Evolutionary conservation across 2,797 vertebrate genomes (phyloP), one percentile per base, ranked within the genome.

Genomic region (Acanthornis magna): DNA sequence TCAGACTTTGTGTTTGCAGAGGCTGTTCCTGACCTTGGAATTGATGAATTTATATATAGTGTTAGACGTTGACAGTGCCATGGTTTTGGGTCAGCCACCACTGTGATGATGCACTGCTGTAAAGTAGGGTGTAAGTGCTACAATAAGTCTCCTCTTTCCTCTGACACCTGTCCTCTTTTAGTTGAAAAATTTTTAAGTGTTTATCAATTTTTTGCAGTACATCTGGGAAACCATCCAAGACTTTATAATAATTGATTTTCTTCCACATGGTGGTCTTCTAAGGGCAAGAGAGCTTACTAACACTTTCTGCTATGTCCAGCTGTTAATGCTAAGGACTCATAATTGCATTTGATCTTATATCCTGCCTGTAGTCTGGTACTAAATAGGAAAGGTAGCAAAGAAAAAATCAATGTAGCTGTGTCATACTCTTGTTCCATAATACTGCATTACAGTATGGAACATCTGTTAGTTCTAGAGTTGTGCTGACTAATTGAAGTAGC

Each of bases 201-300:
- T 96, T 85, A 89, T 85, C 47, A 94, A 0, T 66, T 89, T 95
- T 95, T 76, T 73, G 16, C 67, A 91, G 53, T 38, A 17, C 72
- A 82, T 61, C 89, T 88, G 88, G 83, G 84, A 96, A 91, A 80
- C 26, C 16, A 76, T 91, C 91, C 78, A 93, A 95, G 82, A 67
- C 40, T 83, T 94, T 60, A 47, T 66, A 89, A 78, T 65, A 71
- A 87, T 61, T 1, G 29, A 76, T 95, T 88, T 95, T 94, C 29
- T 83, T 85, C 68, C n/a, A 55, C 14, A 13, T 53, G n/a, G 19
- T 85, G 65, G 53, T 83, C 65, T 93, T 62, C 51, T 84, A 89
- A 81, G 68, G 60, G 40, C 40, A 91, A 62, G 53, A 73, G 29
- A 79, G 18, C 9, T 63, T 79, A 27, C 57, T 85, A 81, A 84